phyloP scores from a whole-genome alignment of 35 echinoderm and acorn worm genomes.

The Nesometra sesokonis region DNA sequence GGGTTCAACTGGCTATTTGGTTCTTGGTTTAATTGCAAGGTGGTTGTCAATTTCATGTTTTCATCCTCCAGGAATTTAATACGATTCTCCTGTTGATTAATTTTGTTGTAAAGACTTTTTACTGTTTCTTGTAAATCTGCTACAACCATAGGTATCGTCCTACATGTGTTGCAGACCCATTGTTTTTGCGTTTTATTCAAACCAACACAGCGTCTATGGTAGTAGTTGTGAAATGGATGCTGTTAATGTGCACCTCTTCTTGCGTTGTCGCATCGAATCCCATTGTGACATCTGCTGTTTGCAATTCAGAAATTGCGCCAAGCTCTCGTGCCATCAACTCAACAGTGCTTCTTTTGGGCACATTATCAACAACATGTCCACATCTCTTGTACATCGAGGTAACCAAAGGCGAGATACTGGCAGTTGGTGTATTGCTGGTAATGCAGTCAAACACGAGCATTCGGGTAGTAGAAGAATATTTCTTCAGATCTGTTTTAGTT shows the following conservation, averaged over 20 bases:
- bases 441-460: conserved; percentile 49
- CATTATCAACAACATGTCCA: conserved; percentile 12
- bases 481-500: conserved; percentile 16
- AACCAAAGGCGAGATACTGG: conserved; percentile 24
- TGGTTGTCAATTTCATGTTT: too few species aligned
- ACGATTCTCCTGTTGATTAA: too few species aligned
- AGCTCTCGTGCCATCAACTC: conserved; percentile 44
- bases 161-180: too few species aligned
- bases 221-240: conserved; percentile 41
- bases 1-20: too few species aligned
- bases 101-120: too few species aligned
- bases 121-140: too few species aligned
- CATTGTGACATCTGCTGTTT: conserved; percentile 28
- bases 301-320: conserved; percentile 36
- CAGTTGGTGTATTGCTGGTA: conserved; percentile 34
- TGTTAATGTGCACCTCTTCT: conserved; percentile 34
- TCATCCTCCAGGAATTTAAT: too few species aligned
- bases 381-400: conserved; percentile 17
- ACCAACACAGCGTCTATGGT: too few species aligned
- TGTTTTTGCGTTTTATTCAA: too few species aligned
- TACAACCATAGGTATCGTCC: too few species aligned
- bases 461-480: conserved; percentile 22
- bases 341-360: conserved; percentile 42
- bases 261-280: conserved; percentile 43
- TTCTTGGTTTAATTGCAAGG: too few species aligned